Conservation (phyloP, 2,888 invertebrate genomes). For the Athrips mouffetella region DNA sequence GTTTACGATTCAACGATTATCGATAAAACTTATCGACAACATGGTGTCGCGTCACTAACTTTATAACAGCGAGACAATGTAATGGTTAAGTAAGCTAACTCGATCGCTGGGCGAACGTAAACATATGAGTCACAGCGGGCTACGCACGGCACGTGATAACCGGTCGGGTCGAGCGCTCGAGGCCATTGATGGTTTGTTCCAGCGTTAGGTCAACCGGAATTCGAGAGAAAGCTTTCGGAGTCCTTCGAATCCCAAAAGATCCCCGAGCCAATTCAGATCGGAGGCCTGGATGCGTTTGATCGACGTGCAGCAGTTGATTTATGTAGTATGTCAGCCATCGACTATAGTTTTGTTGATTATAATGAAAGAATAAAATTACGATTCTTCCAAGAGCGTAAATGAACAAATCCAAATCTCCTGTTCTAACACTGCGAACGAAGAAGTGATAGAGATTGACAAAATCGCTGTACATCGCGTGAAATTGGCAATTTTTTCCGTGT, state of each 20-base stretch:
- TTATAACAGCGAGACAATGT: no score
- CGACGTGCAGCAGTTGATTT: conserved; percentile 13
- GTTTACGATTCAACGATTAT: no score
- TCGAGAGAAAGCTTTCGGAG: conserved; percentile 23
- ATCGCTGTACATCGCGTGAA: conserved; percentile 26
- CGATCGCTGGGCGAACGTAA: no score
- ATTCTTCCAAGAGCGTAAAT: conserved; percentile 18
- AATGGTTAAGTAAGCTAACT: no score
- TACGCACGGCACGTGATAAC: no score
- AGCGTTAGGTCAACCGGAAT: conserved; percentile 22
- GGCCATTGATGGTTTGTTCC: conserved; percentile 22
- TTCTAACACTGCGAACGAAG: conserved; percentile 29
- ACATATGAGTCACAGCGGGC: no score
- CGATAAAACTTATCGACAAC: no score
- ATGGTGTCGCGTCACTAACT: no score
- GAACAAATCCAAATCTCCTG: conserved; percentile 23
- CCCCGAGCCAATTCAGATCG: conserved; percentile 14
- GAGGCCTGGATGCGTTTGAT: conserved; percentile 24
- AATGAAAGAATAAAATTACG: conserved; percentile 14
- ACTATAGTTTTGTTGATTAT: conserved; percentile 20
- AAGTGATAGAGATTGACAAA: conserved; percentile 23
- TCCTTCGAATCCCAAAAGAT: conserved; percentile 23
- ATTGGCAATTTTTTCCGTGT: conserved; percentile 26
- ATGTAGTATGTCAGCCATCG: conserved; percentile 17
- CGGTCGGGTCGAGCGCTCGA: no score